These are phyloP conservation scores for Parauchenoglanis punctatus DNA, from an alignment of 2,797 vertebrate genomes.

Conservation along the genomic window DNA sequence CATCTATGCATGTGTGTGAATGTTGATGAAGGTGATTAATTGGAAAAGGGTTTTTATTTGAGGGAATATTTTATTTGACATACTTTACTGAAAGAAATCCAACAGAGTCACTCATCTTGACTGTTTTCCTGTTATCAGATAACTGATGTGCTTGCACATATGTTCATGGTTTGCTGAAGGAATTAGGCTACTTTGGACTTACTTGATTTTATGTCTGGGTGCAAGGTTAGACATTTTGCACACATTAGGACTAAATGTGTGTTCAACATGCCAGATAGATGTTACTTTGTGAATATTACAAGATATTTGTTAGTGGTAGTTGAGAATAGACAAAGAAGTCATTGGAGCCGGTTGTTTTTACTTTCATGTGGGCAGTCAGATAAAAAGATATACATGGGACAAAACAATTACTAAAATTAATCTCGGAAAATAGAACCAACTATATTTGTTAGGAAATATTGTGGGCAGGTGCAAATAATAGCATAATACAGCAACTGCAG, in stretches of 20 bases:
- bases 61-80: neutral
- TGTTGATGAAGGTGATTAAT: neutral
- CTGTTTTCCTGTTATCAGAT: constrained; percentile 12
- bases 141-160: neutral
- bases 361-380: neutral
- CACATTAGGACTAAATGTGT: neutral
- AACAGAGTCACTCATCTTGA: neutral
- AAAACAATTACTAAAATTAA: neutral
- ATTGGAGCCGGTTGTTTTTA: neutral
- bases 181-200: neutral
- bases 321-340: neutral
- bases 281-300: neutral
- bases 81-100: neutral
- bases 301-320: neutral
- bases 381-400: constrained; percentile 2
- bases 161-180: neutral
- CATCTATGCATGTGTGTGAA: neutral
- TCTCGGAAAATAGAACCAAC: neutral
- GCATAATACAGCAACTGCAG: neutral
- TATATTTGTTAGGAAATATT: neutral
- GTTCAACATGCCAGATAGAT: neutral
- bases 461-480: neutral
- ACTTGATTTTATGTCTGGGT: neutral
- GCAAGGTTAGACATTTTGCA: neutral
- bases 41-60: neutral